Percentiles rank a stretch among this genome's conserved stretches.
These are phyloP conservation scores for Excalfactoria chinensis DNA, from an alignment of 2,113 vertebrate genomes.

Conservation along the genomic window DNA sequence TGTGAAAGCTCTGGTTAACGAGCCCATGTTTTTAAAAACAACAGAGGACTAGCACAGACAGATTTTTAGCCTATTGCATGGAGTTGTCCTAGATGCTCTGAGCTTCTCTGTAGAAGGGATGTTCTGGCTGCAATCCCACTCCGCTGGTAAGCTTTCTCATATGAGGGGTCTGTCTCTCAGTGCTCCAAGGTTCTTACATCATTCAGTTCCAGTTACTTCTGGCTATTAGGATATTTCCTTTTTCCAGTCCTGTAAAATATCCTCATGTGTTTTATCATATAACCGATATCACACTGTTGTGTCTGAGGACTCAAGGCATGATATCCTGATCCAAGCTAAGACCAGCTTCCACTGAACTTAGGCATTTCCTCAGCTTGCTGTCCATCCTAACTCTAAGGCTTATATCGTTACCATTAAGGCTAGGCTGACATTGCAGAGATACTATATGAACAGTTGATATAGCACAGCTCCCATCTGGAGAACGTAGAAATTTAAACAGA, in stretches of 20 bases:
- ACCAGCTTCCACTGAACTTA: not conserved
- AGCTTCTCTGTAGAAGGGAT: not conserved
- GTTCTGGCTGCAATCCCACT: not conserved
- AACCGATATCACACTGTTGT: not conserved
- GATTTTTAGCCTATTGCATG: not conserved
- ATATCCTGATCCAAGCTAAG: not conserved
- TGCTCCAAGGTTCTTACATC: not conserved
- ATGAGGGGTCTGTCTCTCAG: not conserved
- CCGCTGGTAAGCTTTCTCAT: not conserved
- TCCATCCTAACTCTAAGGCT: not conserved
- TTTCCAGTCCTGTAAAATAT: not conserved
- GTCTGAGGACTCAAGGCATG: not conserved
- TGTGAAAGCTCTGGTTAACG: not conserved
- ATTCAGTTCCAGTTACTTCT: not conserved
- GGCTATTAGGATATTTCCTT: not conserved
- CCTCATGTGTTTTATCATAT: not conserved
- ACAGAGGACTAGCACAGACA: not conserved
- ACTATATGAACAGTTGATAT: not conserved
- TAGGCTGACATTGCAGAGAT: not conserved
- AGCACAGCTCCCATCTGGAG: not conserved
- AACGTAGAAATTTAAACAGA: not conserved
- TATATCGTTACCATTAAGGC: not conserved
- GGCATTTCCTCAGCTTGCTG: rapidly evolving
- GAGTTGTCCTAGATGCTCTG: not conserved
- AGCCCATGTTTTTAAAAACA: not conserved